A percentile compares a stretch with the other conserved stretches of the same genome.
Evolutionary conservation across 1,140 invertebrate species (phyloP).

Genomic region (Drosophila paulistorum): DNA sequence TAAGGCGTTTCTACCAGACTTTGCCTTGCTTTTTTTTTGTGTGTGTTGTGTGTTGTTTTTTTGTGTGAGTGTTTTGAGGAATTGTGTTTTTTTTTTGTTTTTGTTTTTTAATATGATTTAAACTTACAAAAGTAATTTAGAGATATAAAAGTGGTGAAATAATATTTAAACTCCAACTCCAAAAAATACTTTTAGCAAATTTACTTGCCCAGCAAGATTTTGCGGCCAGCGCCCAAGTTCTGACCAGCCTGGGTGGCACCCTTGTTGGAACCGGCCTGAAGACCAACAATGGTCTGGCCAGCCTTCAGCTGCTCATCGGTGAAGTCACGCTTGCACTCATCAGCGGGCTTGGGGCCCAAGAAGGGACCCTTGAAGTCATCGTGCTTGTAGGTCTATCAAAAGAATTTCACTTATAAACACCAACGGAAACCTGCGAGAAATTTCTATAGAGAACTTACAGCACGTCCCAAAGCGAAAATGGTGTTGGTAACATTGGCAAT

Average conservation of each 20-base stretch:
- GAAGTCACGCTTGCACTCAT: slow-evolving; percentile 96
- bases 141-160: slow-evolving; percentile 41
- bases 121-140: slow-evolving; percentile 33
- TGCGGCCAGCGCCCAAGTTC: slow-evolving; percentile 95
- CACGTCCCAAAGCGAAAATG: slow-evolving; percentile 95
- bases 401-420: background rate
- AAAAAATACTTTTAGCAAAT: slow-evolving; percentile 27
- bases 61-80: slow-evolving; percentile 34
- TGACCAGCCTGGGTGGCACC: slow-evolving; percentile 96
- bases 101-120: background rate
- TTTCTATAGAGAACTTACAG: slow-evolving; percentile 86
- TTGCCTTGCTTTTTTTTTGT: slow-evolving; percentile 59
- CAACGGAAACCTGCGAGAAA: background rate
- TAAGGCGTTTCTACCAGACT: slow-evolving; percentile 59
- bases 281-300: slow-evolving; percentile 94
- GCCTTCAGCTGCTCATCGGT: slow-evolving; percentile 95
- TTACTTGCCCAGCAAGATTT: slow-evolving; percentile 95
- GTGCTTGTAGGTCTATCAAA: slow-evolving; percentile 91
- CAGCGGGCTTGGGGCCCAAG: slow-evolving; percentile 94
- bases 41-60: slow-evolving; percentile 34
- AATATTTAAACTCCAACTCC: slow-evolving; percentile 34
- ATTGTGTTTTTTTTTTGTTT: slow-evolving; percentile 21
- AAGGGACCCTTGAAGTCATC: slow-evolving; percentile 94
- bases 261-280: slow-evolving; percentile 98
- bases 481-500: slow-evolving; percentile 96